Evolutionary conservation across 1,140 invertebrate genomes (phyloP).

Genomic region (Drosophila subobscura): DNA sequence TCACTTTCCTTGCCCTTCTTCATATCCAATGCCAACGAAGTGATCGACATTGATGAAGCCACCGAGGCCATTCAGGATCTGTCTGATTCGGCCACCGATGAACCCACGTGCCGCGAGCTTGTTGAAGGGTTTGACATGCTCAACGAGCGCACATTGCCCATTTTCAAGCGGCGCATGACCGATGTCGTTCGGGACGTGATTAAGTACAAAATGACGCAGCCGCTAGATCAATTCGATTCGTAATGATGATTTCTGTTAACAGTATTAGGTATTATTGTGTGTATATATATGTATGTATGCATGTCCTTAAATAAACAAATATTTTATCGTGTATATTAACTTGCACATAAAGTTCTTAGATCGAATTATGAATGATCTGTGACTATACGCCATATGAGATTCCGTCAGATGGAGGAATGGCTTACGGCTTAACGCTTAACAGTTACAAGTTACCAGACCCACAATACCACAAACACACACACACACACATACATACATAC

Average conservation of each 20-base stretch:
- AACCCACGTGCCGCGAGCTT: constrained; percentile 43
- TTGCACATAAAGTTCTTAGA: no score
- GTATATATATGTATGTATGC: no score
- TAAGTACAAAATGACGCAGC: constrained; percentile 50
- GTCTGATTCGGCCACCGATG: constrained; percentile 39
- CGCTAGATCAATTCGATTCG: constrained; percentile 18
- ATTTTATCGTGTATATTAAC: no score
- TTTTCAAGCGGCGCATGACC: constrained; percentile 58
- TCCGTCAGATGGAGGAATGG: no score
- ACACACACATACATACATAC: no score
- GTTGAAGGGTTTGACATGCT: constrained; percentile 58
- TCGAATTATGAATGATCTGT: no score
- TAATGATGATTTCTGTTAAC: neutral
- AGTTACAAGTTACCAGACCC: no score
- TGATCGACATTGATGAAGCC: constrained; percentile 61
- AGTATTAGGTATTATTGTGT: constrained; percentile 28
- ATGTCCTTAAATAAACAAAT: no score
- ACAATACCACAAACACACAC: no score
- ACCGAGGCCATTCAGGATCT: constrained; percentile 59
- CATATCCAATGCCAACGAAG: constrained; percentile 52
- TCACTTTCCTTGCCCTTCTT: constrained; percentile 64
- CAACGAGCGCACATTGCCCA: constrained; percentile 58
- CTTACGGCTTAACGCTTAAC: no score
- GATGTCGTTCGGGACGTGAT: constrained; percentile 53
- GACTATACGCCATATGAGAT: no score